Conservation (phyloP, 1,140 invertebrate species). For the Drosophila kanapiae region DNA sequence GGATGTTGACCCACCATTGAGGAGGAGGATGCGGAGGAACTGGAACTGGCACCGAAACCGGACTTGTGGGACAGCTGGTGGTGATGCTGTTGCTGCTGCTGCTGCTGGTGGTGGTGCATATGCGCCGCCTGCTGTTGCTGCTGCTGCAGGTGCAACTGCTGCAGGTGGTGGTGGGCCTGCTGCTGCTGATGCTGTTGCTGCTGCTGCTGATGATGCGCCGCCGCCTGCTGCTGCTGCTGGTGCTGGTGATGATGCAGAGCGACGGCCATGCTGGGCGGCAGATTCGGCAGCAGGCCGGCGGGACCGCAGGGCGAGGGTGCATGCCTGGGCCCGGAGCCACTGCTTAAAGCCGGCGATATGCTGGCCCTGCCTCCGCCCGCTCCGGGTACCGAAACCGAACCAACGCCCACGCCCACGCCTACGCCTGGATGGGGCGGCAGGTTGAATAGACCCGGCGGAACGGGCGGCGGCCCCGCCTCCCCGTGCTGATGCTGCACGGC, state of each 20-base stretch:
- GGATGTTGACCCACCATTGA: constrained; percentile 26
- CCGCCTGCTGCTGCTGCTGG: constrained; percentile 80
- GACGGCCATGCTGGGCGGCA: constrained; percentile 82
- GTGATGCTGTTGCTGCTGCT: constrained; percentile 84
- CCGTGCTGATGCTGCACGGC: constrained; percentile 87
- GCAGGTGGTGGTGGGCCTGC: constrained; percentile 60
- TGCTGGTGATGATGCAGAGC: constrained; percentile 78
- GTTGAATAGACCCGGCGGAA: constrained; percentile 84
- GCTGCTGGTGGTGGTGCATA: constrained; percentile 71
- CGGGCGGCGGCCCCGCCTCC: constrained; percentile 86
- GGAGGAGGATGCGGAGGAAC: constrained; percentile 46
- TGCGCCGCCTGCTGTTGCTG: constrained; percentile 66
- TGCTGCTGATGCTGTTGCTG: constrained; percentile 72
- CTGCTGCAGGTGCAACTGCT: constrained; percentile 74
- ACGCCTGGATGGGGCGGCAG: constrained; percentile 74
- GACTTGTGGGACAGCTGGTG: constrained; percentile 58
- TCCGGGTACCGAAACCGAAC: constrained; percentile 68
- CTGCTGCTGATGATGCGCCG: constrained; percentile 85
- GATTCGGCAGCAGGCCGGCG: constrained; percentile 70
- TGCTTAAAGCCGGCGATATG: constrained; percentile 79
- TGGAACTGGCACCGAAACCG: constrained; percentile 74
- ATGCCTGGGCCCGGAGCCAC: constrained; percentile 76
- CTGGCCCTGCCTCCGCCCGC: constrained; percentile 71
- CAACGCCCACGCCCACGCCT: constrained; percentile 40
- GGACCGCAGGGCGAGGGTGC: constrained; percentile 80